Evolutionary conservation across 2,797 vertebrate genomes (phyloP), one percentile per base, ranked within the genome.

Genomic region (Silurus lanzhouensis): DNA sequence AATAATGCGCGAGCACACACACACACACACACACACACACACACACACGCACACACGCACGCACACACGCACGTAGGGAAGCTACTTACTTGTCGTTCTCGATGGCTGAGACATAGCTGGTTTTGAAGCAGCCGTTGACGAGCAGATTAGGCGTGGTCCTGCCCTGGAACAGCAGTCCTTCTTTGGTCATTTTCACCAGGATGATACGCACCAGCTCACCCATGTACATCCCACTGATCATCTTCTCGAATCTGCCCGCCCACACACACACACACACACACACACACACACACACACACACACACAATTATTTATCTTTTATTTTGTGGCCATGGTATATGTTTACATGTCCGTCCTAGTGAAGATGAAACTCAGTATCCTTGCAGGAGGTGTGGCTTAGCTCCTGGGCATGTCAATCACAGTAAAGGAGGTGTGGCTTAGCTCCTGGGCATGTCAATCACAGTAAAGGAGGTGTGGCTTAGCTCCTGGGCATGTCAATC

Each of bases 141-240:
- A 97, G 94, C 61, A 99, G 95, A 12, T 95, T 93, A 0, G 96
- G 86, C 0, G 96, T 95, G 15, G 96, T 94, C 82, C 89, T 96
- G n/a, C 98, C 98, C 52, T 93, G 92, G 20, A 99, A 99, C 38
- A 99, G 79, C 78, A 97, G 94, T 75, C 94, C 91, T 5, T 97
- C 96, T 93, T 96, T 98, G 90, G 96, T 85, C 98, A 99, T 99
- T 92, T 95, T 98, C 90, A 99, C 97, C 90, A 99, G 93, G 92
- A 99, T 97, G 75, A 99, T 95, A 10, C 98, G 94, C 84, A 99
- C 98, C 88, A 99, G 92, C 90, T 99, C 98, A 0, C 98, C 98
- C 97, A 99, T 96, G 93, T 99, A 99, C 96, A 99, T 94, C 5
- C 98, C 97, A 0, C 98, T 97, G 91, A 99, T 98, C 98, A 99